phyloP scores from a whole-genome alignment of 2,113 vertebrate species.

The Paralichthys olivaceus region DNA sequence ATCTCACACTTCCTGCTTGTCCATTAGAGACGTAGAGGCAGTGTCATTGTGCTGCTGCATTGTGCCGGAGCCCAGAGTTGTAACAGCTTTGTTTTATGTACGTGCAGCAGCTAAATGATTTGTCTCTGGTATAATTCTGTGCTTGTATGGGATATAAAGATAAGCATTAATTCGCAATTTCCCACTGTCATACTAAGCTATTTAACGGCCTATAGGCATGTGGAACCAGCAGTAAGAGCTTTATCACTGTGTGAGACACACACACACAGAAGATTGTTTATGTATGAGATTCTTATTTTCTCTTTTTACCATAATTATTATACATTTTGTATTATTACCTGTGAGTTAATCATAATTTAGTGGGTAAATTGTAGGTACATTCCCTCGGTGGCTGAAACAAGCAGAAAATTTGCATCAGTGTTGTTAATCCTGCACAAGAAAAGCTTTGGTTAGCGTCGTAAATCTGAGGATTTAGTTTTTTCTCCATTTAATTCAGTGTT shows the following conservation, averaged over 20 bases:
- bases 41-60: constrained; percentile 61
- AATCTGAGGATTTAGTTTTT: not conserved
- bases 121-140: constrained; percentile 61
- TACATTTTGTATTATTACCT: constrained; percentile 6
- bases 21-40: constrained; percentile 55
- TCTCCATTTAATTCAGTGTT: not conserved
- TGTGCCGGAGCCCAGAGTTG: constrained; percentile 51
- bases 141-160: constrained; percentile 74
- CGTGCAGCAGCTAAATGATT: constrained; percentile 65
- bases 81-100: constrained; percentile 79
- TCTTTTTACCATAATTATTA: constrained; percentile 7
- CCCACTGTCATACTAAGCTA: constrained; percentile 49
- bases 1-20: constrained; percentile 68
- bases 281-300: constrained; percentile 6
- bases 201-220: constrained; percentile 62
- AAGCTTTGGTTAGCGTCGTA: not conserved
- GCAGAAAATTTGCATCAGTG: not conserved
- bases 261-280: constrained; percentile 26
- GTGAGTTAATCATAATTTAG: not conserved
- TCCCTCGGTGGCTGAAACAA: not conserved
- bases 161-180: constrained; percentile 68
- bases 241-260: constrained; percentile 24
- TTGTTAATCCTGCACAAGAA: not conserved
- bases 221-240: constrained; percentile 19
- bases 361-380: not conserved